Evolutionary conservation across 2,797 vertebrate genomes (phyloP).

Genomic region (Leuciscus waleckii): DNA sequence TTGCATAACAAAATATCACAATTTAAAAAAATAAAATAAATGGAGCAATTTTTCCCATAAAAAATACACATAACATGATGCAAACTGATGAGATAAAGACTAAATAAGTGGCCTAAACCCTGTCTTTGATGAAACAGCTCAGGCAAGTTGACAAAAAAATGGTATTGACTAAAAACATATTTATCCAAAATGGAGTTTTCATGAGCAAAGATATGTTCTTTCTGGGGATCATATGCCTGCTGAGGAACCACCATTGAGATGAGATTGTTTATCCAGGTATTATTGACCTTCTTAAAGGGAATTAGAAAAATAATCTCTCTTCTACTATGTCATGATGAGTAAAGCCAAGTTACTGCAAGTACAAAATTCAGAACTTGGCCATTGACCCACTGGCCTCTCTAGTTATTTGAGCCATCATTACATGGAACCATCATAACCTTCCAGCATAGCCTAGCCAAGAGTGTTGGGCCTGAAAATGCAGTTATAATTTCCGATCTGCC

Average conservation of each 20-base stretch:
- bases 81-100: not conserved
- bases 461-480: conserved; percentile 72
- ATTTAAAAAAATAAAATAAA: too few species aligned
- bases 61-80: not conserved
- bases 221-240: not conserved
- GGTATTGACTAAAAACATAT: not conserved
- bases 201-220: not conserved
- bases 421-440: conserved; percentile 21
- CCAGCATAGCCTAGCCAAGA: conserved; percentile 1
- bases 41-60: not conserved
- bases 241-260: not conserved
- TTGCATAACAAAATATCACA: not conserved
- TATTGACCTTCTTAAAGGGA: not conserved
- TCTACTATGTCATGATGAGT: not conserved
- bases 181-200: not conserved
- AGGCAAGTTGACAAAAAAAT: not conserved
- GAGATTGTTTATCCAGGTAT: not conserved
- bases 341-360: conserved; percentile 6
- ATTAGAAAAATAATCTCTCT: conserved; percentile 1
- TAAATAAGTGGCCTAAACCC: not conserved
- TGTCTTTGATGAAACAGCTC: not conserved
- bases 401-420: conserved; percentile 28
- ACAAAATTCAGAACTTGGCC: conserved; percentile 6
- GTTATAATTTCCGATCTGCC: conserved; percentile 75
- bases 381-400: not conserved